Base-by-base conservation (phyloP, 1,140 invertebrate species). In the Phthorimaea operculella region DNA sequence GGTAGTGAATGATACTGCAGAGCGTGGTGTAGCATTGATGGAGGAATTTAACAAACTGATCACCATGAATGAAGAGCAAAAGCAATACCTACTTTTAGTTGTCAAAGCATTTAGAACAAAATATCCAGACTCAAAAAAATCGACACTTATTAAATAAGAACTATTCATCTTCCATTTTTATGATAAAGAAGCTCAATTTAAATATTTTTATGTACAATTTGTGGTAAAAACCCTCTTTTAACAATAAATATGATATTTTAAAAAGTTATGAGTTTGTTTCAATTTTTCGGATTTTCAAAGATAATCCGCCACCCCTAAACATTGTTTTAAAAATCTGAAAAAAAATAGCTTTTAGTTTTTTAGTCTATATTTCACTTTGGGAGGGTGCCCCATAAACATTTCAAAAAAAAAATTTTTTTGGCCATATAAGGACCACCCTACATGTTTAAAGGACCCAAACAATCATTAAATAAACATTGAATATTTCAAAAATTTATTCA, bases 1-100 rank as follows among this genome's bases (percentile, higher is more conserved):
- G 21, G 62, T 69, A 15, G 62, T 73, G 11, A 71, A 71, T 57
- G 62, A 73, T 36, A 54, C 58, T 39, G 63, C 62, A 17, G 68
- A 73, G 57, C 50, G 63, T 17, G 59, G 64, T 42, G 60, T 70
- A 51, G 59, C 70, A 18, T 66, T 70, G 18, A 63, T 66, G 16
- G 62, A 65, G 48, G 47, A 68, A 55, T 71, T 52, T 52, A 69
- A 70, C 58, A 63, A 59, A 59, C 51, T 59, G 51, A 54, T 54
- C 33, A 54, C 48, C 1, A 44, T 34, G 0, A 45, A 55, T 16
- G 54, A 48, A 48, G n/a, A n/a, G n/a, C n/a, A n/a, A n/a, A n/a
- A n/a, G n/a, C n/a, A n/a, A n/a, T n/a, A n/a, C n/a, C n/a, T 58
- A 12, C 51, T 58, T 51, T 53, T 58, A 51, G 11, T 58, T 8